Percentiles rank a stretch among this genome's conserved stretches.
Evolutionary conservation across 1,140 invertebrate species (phyloP).

Genomic region (Akabosia matsudoensis): DNA sequence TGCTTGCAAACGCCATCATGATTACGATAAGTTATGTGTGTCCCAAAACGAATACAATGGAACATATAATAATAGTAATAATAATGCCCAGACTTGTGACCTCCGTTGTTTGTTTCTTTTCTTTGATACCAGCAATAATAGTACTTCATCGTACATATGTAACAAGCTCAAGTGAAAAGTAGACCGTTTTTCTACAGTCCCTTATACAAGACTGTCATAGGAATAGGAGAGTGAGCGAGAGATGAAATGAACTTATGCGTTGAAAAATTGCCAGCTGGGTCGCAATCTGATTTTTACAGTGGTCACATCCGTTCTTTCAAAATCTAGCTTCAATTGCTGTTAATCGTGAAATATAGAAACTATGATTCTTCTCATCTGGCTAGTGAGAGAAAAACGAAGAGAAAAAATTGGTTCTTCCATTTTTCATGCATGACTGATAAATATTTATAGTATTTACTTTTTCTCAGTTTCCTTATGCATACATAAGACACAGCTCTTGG

Average conservation of each 20-base stretch:
- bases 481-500: background rate
- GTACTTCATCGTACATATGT: too few species aligned
- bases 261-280: background rate
- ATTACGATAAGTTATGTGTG: constrained; percentile 1
- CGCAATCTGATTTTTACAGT: background rate
- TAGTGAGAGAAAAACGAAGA: too few species aligned
- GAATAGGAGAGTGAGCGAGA: too few species aligned
- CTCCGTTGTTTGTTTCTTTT: background rate
- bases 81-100: background rate
- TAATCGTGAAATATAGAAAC: background rate
- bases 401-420: too few species aligned
- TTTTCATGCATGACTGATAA: background rate
- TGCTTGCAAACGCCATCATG: constrained; percentile 6
- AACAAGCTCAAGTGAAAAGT: too few species aligned
- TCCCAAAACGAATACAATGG: background rate
- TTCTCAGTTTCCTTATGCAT: background rate
- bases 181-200: too few species aligned
- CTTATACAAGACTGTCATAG: too few species aligned
- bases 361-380: background rate
- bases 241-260: background rate
- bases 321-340: background rate
- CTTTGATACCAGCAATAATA: too few species aligned
- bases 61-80: background rate
- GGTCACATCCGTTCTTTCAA: background rate
- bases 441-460: background rate